Evolutionary conservation across 35 echinoderm and acorn worm genomes (phyloP).

Genomic region (Lytechinus variegatus): DNA sequence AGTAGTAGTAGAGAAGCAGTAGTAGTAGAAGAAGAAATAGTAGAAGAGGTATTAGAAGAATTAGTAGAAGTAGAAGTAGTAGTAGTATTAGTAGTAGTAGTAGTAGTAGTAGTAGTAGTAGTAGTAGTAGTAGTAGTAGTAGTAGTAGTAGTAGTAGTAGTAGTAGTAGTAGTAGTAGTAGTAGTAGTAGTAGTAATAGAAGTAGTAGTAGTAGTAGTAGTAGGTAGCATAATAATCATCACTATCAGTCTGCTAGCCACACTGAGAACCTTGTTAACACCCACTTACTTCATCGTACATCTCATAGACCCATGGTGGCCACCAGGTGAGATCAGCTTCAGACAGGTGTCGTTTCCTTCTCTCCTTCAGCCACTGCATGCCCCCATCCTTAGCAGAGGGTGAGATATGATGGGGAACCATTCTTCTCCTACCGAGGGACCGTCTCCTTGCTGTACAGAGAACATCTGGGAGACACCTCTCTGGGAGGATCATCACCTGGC

Average conservation of each 20-base stretch:
- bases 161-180: too few relatives aligned
- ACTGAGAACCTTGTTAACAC: background rate
- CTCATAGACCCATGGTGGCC: slow-evolving; percentile 92
- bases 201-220: too few relatives aligned
- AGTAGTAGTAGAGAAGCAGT: too few relatives aligned
- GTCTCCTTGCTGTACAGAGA: slow-evolving; percentile 56
- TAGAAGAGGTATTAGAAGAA: too few relatives aligned
- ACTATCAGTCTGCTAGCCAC: background rate
- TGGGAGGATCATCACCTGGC: slow-evolving; percentile 80
- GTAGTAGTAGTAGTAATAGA: too few relatives aligned
- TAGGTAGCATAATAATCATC: too few relatives aligned
- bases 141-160: too few relatives aligned
- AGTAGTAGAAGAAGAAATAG: too few relatives aligned
- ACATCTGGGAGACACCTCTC: slow-evolving; percentile 67
- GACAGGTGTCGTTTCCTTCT: slow-evolving; percentile 73
- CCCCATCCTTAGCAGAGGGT: slow-evolving; percentile 27
- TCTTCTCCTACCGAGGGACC: slow-evolving; percentile 63
- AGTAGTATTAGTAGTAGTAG: too few relatives aligned
- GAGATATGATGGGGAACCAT: background rate
- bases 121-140: too few relatives aligned
- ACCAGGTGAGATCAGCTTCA: slow-evolving; percentile 72
- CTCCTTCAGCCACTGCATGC: slow-evolving; percentile 56
- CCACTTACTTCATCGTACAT: slow-evolving; percentile 95
- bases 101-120: too few relatives aligned
- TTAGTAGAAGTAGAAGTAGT: too few relatives aligned